These are phyloP conservation scores for Atherinosoma microstoma DNA, from an alignment of 2,797 vertebrate genomes.

Conservation along the genomic window DNA sequence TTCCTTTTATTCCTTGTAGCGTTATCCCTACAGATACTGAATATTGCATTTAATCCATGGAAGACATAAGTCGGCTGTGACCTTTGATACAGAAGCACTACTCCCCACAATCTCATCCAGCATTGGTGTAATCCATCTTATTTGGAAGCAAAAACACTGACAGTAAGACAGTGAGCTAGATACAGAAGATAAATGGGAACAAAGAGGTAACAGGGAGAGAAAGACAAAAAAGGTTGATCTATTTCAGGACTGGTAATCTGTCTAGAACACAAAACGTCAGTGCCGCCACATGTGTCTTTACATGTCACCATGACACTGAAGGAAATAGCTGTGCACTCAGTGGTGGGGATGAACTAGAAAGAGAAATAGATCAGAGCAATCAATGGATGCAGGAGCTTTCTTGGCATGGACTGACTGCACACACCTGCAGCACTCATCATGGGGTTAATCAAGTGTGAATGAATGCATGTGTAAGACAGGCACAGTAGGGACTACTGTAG, in stretches of 20 bases:
- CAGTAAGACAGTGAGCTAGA: constrained; percentile 25
- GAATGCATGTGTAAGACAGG: constrained; percentile 19
- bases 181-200: constrained; percentile 37
- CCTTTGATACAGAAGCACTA: constrained; percentile 56
- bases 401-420: constrained; percentile 74
- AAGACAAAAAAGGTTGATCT: constrained; percentile 75
- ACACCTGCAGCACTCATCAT: constrained; percentile 49
- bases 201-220: constrained; percentile 26
- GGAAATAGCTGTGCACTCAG: constrained; percentile 65
- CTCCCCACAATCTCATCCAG: constrained; percentile 43
- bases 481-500: not conserved
- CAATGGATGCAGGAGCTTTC: constrained; percentile 72
- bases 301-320: constrained; percentile 74
- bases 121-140: constrained; percentile 50
- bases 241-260: constrained; percentile 77
- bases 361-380: constrained; percentile 72
- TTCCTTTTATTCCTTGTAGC: constrained; percentile 39
- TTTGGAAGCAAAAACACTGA: constrained; percentile 44
- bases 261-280: constrained; percentile 69
- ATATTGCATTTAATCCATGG: constrained; percentile 55
- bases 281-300: constrained; percentile 77
- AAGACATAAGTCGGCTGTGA: constrained; percentile 45
- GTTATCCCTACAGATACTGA: constrained; percentile 31
- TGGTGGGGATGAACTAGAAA: constrained; percentile 74
- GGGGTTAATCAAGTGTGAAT: constrained; percentile 19